A percentile compares a stretch with the other conserved stretches of the same genome.
These are phyloP conservation scores for Fopius arisanus DNA, from an alignment of 1,140 invertebrate species.

Conservation along the genomic window DNA sequence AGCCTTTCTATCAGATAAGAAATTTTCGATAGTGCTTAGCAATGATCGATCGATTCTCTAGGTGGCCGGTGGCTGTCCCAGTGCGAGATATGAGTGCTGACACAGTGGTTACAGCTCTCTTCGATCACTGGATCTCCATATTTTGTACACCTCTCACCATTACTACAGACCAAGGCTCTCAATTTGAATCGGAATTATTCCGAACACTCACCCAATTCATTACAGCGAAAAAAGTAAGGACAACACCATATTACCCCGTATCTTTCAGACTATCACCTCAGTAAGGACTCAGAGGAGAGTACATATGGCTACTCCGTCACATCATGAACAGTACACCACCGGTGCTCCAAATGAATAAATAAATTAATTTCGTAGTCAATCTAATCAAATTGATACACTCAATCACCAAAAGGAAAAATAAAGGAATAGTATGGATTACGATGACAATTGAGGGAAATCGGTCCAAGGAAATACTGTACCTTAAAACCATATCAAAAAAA, in stretches of 20 bases:
- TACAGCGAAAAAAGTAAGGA: constrained; percentile 30
- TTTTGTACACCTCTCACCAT: constrained; percentile 49
- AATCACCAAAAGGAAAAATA: no score
- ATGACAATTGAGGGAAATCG: no score
- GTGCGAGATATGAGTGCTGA: constrained; percentile 44
- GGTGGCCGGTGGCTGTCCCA: constrained; percentile 51
- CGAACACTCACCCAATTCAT: constrained; percentile 36
- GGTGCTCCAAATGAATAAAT: no score
- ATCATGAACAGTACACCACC: no score
- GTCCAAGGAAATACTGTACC: no score
- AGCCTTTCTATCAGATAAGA: constrained; percentile 35
- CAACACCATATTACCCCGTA: constrained; percentile 31
- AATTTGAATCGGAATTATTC: constrained; percentile 46
- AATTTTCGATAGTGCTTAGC: constrained; percentile 38
- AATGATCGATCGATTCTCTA: no score
- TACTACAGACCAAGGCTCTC: constrained; percentile 48
- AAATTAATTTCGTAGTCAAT: no score
- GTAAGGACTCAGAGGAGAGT: background rate
- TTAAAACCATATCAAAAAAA: no score
- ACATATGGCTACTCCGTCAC: no score
- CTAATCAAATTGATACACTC: no score
- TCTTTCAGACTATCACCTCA: background rate
- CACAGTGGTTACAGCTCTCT: constrained; percentile 42
- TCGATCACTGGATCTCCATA: constrained; percentile 36
- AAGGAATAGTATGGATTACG: no score